Conservation (phyloP, 2,888 invertebrate species). For the Caenorhabditis angaria region DNA sequence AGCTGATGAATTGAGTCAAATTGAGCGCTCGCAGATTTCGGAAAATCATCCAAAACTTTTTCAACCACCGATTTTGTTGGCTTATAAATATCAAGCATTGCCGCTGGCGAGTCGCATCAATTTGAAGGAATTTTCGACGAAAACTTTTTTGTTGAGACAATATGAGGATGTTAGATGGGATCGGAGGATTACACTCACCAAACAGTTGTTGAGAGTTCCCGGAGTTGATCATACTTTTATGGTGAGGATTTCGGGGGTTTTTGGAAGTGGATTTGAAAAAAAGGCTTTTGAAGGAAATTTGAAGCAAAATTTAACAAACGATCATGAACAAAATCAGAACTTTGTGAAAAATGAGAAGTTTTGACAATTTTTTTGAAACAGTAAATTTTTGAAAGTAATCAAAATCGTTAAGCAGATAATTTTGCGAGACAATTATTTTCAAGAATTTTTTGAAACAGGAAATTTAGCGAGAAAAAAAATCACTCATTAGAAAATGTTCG, state of each 20-base stretch:
- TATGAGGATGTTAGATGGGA: conserved; percentile 75
- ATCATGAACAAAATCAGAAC: too few species aligned
- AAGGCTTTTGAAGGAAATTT: background rate
- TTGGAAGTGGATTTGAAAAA: background rate
- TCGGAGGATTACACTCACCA: conserved; percentile 70
- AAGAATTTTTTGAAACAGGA: too few species aligned
- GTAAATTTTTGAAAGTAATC: too few species aligned
- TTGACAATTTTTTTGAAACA: too few species aligned
- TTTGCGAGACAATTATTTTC: too few species aligned
- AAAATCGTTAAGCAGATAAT: too few species aligned
- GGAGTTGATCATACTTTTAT: conserved; percentile 55
- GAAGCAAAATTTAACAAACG: conserved; percentile 5
- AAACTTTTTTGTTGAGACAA: conserved; percentile 73
- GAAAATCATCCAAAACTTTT: conserved; percentile 72
- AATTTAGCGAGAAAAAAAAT: too few species aligned
- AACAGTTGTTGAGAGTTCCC: conserved; percentile 39
- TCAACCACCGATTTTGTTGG: conserved; percentile 72
- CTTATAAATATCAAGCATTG: conserved; percentile 74
- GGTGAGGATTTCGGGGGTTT: conserved; percentile 21
- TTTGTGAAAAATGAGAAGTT: too few species aligned
- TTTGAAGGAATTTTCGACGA: conserved; percentile 70
- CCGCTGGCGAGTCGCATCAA: conserved; percentile 72
- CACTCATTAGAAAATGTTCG: too few species aligned
- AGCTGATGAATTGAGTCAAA: conserved; percentile 84
- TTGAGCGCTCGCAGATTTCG: conserved; percentile 82